These are phyloP conservation scores for Corella eumyota DNA, from an alignment of 23 tunicate species.

Conservation along the genomic window DNA sequence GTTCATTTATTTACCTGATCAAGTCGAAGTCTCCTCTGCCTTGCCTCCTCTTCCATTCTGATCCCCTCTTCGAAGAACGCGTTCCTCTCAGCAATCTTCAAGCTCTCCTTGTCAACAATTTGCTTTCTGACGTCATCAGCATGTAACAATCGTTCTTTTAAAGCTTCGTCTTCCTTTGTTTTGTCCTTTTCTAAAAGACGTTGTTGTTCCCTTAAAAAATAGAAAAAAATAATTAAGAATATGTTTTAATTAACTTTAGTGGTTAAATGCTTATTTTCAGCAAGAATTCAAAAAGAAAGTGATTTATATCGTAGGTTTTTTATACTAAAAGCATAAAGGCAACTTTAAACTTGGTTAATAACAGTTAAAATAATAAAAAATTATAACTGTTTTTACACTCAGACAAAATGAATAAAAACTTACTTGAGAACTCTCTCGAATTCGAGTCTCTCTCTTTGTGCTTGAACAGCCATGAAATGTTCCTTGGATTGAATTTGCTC, in stretches of 20 bases:
- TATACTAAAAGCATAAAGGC: too few species aligned
- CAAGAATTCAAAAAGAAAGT: too few species aligned
- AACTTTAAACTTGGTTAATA: too few species aligned
- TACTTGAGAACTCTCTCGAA: slow-evolving; percentile 86
- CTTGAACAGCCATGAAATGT: slow-evolving; percentile 98
- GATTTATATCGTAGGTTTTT: too few species aligned
- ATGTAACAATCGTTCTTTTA: slow-evolving; percentile 27
- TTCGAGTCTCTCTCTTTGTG: slow-evolving; percentile 77
- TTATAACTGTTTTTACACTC: too few species aligned
- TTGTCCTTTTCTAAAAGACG: slow-evolving; percentile 72
- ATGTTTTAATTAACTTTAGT: neutral
- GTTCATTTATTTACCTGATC: slow-evolving; percentile 42
- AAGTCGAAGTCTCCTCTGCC: slow-evolving; percentile 60
- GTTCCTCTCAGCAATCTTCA: slow-evolving; percentile 59
- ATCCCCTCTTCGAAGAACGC: slow-evolving; percentile 93
- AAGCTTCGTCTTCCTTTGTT: slow-evolving; percentile 39
- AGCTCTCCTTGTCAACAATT: slow-evolving; percentile 67
- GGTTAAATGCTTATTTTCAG: too few species aligned
- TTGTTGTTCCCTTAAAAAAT: slow-evolving; percentile 68
- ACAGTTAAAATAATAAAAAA: too few species aligned
- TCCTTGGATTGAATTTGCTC: slow-evolving; percentile 86
- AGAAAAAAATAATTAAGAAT: neutral
- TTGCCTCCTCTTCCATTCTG: slow-evolving; percentile 94
- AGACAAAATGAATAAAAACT: too few species aligned
- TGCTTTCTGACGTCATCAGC: slow-evolving; percentile 93